phyloP scores from a whole-genome alignment of 1,140 invertebrate genomes.

The Andricus grossulariae region DNA sequence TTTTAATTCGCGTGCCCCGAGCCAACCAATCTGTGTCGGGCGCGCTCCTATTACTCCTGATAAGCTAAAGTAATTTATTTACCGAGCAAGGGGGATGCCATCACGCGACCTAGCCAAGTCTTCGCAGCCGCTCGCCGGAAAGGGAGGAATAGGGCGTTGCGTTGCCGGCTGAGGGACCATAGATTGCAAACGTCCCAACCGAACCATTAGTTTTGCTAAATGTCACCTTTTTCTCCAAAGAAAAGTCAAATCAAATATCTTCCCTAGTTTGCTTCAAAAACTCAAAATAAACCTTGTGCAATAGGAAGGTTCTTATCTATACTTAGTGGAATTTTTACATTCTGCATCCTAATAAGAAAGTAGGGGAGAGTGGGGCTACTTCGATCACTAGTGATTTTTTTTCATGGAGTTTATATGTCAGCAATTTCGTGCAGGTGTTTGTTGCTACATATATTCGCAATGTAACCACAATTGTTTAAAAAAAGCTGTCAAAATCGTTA shows the following conservation, averaged over 20 bases:
- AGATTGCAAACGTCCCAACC: background rate
- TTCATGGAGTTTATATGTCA: too few species aligned
- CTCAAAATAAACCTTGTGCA: too few species aligned
- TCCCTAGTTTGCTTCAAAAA: background rate
- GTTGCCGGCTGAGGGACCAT: slow-evolving; percentile 18
- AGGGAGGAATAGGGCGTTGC: slow-evolving; percentile 42
- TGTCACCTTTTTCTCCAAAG: slow-evolving; percentile 6
- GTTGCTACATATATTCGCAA: too few species aligned
- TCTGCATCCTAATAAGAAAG: too few species aligned
- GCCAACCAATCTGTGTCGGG: slow-evolving; percentile 74
- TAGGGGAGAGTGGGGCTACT: too few species aligned
- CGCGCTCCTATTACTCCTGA: slow-evolving; percentile 73
- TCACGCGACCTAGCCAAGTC: slow-evolving; percentile 67
- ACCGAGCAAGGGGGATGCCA: slow-evolving; percentile 70
- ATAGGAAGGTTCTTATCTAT: too few species aligned
- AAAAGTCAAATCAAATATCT: slow-evolving; percentile 14
- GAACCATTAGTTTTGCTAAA: slow-evolving; percentile 22
- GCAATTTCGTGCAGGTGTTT: too few species aligned
- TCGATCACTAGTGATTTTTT: too few species aligned
- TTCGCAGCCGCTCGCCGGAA: slow-evolving; percentile 46
- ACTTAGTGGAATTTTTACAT: too few species aligned
- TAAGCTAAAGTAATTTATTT: slow-evolving; percentile 76
- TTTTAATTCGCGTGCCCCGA: slow-evolving; percentile 75
- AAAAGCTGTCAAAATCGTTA: too few species aligned
- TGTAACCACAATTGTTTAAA: too few species aligned